These are phyloP conservation scores for Ips typographus DNA, from an alignment of 1,140 invertebrate genomes.

Conservation along the genomic window DNA sequence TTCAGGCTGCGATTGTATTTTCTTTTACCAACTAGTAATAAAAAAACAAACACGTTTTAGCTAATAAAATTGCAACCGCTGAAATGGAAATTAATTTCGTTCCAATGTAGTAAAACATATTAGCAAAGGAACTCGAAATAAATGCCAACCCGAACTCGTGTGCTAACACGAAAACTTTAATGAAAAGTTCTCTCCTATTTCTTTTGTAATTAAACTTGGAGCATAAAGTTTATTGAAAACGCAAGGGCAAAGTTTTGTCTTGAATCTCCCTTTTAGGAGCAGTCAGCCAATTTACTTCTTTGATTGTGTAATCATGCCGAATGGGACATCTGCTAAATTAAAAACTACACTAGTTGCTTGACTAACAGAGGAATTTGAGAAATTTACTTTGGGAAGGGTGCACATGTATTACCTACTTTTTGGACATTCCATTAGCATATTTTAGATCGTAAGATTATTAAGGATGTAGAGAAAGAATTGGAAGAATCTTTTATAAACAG, in stretches of 20 bases:
- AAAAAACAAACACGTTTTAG: background rate
- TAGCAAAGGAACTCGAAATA: conserved; percentile 5
- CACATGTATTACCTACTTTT: no score
- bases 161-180: conserved; percentile 28
- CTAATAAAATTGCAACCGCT: background rate
- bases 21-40: background rate
- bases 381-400: no score
- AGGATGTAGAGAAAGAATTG: no score
- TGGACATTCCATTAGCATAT: no score
- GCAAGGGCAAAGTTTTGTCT: conserved; percentile 37
- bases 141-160: conserved; percentile 9
- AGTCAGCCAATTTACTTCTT: no score
- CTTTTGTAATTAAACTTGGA: conserved; percentile 42
- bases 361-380: no score
- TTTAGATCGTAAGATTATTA: no score
- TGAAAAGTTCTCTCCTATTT: conserved; percentile 34
- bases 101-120: conserved; percentile 3
- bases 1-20: conserved; percentile 1
- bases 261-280: conserved; percentile 13
- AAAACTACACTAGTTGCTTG: no score
- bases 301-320: no score
- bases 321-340: no score
- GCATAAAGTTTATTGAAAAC: conserved; percentile 42
- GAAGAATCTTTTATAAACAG: no score
- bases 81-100: background rate